Evolutionary conservation across 1,140 invertebrate species (phyloP).

Genomic region (Phortica variegata): DNA sequence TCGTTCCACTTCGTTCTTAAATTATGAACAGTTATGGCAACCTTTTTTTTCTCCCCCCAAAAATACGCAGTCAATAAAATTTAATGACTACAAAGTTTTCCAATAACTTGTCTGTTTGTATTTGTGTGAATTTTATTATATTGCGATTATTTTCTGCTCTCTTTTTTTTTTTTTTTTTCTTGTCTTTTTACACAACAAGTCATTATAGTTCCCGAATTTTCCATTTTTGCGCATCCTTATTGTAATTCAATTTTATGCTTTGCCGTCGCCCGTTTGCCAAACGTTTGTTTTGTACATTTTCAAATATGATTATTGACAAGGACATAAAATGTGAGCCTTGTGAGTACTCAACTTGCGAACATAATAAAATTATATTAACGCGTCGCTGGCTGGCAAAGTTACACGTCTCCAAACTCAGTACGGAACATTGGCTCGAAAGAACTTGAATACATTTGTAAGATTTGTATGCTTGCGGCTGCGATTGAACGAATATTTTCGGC

Average conservation of each 20-base stretch:
- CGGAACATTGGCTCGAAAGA: neutral
- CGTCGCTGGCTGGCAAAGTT: constrained; percentile 24
- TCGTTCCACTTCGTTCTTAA: too few species aligned
- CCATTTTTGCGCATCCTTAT: constrained; percentile 6
- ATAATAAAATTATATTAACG: constrained; percentile 50
- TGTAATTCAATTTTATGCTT: constrained; percentile 52
- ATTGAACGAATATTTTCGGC: too few species aligned
- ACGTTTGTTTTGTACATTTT: constrained; percentile 7
- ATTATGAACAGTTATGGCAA: too few species aligned
- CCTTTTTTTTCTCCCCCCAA: too few species aligned
- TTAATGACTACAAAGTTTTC: constrained; percentile 52
- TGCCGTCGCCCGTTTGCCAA: neutral
- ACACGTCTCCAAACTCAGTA: neutral
- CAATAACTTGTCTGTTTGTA: constrained; percentile 15
- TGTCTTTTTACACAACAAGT: neutral
- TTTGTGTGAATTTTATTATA: constrained; percentile 23
- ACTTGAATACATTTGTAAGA: too few species aligned
- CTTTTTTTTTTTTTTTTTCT: neutral
- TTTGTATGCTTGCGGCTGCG: too few species aligned
- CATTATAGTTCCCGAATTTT: neutral
- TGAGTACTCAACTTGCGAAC: constrained; percentile 28
- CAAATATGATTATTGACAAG: constrained; percentile 44
- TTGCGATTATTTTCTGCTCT: neutral
- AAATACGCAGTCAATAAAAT: constrained; percentile 34
- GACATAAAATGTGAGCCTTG: constrained; percentile 4